These are phyloP conservation scores for Caranx melampygus DNA, from an alignment of 2,113 vertebrate species.

Conservation along the genomic window DNA sequence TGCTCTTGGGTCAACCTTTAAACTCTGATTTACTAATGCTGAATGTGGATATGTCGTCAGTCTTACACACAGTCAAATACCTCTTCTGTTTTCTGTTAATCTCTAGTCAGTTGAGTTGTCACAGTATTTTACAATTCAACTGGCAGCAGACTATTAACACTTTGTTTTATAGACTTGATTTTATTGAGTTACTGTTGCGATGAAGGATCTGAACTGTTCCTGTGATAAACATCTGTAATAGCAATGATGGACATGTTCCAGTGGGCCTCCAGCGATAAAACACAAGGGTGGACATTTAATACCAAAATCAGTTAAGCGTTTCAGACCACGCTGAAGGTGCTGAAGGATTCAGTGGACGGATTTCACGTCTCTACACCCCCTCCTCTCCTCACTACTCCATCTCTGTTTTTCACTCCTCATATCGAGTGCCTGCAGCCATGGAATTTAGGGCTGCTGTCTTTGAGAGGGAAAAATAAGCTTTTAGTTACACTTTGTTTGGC, in stretches of 20 bases:
- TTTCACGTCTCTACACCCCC: constrained; percentile 18
- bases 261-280: constrained; percentile 43
- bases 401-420: constrained; percentile 38
- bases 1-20: neutral
- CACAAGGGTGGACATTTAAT: constrained; percentile 56
- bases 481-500: constrained; percentile 75
- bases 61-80: neutral
- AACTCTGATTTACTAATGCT: neutral
- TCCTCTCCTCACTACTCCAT: constrained; percentile 13
- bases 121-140: constrained; percentile 36
- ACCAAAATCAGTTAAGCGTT: constrained; percentile 53
- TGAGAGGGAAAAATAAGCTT: constrained; percentile 35
- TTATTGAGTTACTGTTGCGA: constrained; percentile 40
- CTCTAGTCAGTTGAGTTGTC: constrained; percentile 22
- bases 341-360: constrained; percentile 66
- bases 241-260: constrained; percentile 59
- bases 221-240: constrained; percentile 65
- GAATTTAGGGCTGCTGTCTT: constrained; percentile 62
- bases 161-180: constrained; percentile 39
- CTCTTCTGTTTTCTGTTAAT: constrained; percentile 30
- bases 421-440: constrained; percentile 53
- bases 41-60: neutral
- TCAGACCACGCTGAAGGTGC: constrained; percentile 55
- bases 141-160: constrained; percentile 47
- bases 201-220: constrained; percentile 43